A percentile compares a stretch with the other conserved stretches of the same genome.
Conservation (phyloP, 2,888 invertebrate species). For the Phanerotoma sp. region DNA sequence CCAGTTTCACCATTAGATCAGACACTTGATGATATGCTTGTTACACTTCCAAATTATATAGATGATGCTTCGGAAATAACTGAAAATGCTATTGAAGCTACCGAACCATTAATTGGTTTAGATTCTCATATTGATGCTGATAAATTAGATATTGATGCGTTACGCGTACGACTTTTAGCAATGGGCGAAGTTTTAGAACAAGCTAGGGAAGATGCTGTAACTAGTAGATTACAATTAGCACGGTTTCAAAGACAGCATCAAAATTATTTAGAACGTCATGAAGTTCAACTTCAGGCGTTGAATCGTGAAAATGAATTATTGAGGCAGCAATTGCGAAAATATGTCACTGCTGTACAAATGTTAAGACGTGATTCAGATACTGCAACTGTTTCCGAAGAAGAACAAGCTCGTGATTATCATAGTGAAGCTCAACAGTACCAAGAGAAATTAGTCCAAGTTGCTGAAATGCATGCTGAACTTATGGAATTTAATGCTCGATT, state of each 20-base stretch:
- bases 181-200: slow-evolving; percentile 51
- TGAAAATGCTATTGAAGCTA: slow-evolving; percentile 51
- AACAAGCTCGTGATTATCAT: slow-evolving; percentile 58
- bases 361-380: slow-evolving; percentile 64
- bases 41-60: slow-evolving; percentile 52
- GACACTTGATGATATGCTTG: slow-evolving; percentile 51
- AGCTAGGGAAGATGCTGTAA: slow-evolving; percentile 50
- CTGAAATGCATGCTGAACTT: slow-evolving; percentile 92
- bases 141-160: slow-evolving; percentile 42
- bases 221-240: slow-evolving; percentile 49
- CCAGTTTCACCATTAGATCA: slow-evolving; percentile 54
- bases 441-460: slow-evolving; percentile 85
- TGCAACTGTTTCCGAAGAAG: slow-evolving; percentile 48
- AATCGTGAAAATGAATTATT: slow-evolving; percentile 80
- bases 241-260: slow-evolving; percentile 54
- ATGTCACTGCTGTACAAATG: slow-evolving; percentile 87
- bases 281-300: slow-evolving; percentile 63
- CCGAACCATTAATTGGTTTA: slow-evolving; percentile 44
- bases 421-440: slow-evolving; percentile 80
- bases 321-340: slow-evolving; percentile 82
- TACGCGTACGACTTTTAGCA: slow-evolving; percentile 46
- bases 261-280: slow-evolving; percentile 53
- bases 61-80: slow-evolving; percentile 49
- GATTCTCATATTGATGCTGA: slow-evolving; percentile 42
- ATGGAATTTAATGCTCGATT: slow-evolving; percentile 89